phyloP scores from a whole-genome alignment of 2,113 vertebrate genomes.

The Leptobrachium ailaonicum region DNA sequence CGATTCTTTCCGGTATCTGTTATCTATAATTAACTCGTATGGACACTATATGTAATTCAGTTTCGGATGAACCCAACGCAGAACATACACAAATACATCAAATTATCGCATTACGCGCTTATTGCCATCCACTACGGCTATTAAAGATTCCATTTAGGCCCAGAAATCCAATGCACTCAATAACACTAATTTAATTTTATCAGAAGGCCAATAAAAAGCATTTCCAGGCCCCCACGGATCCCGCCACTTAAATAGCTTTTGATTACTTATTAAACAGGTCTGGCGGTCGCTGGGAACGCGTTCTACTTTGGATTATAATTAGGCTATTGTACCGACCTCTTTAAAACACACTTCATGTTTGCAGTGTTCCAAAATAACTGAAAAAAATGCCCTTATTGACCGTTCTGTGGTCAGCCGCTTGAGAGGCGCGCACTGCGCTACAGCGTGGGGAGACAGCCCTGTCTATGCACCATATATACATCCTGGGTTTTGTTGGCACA shows the following conservation, averaged over 20 bases:
- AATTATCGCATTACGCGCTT: constrained; percentile 10
- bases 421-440: no score
- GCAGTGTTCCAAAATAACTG: no score
- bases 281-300: not conserved
- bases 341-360: no score
- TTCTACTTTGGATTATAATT: constrained; percentile 2
- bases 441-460: no score
- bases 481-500: no score
- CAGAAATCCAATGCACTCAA: constrained; percentile 24
- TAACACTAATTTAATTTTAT: constrained; percentile 27
- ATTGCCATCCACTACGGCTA: not conserved
- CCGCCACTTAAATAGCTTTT: not conserved
- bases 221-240: constrained; percentile 11
- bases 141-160: constrained; percentile 11
- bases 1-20: not conserved
- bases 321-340: not conserved
- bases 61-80: not conserved
- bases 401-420: no score
- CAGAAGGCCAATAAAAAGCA: constrained; percentile 17
- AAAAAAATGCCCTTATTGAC: no score
- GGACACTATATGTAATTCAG: not conserved
- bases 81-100: not conserved
- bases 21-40: constrained; percentile 26
- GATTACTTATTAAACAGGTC: constrained; percentile 23
- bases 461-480: no score